Base-by-base conservation (phyloP, 2,888 invertebrate genomes). In the Sinentomon sp. region DNA sequence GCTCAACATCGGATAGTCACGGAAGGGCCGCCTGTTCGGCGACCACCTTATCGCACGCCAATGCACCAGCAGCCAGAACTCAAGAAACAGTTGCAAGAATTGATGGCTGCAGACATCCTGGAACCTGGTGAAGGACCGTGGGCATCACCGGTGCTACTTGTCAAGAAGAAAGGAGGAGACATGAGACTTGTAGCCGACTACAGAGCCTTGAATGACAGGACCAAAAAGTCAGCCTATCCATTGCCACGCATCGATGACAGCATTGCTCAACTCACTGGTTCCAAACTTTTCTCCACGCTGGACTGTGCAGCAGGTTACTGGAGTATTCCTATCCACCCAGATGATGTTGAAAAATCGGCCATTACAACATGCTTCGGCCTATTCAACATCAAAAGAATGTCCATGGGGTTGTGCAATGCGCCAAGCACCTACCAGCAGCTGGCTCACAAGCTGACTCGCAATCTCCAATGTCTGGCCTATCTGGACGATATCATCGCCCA, bases 401-500 rank as follows among this genome's bases (percentile, higher is more conserved):
- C 22, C 7, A 38, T n/a, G n/a, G n/a, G n/a, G n/a, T n/a, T n/a
- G n/a, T n/a, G n/a, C n/a, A n/a, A n/a, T n/a, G n/a, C n/a, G 4
- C 32, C 35, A 3, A 12, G 17, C 7, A 17, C 34, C 10, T 34
- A 35, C 21, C 34, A 33, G 18, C 10, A 34, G 35, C 13, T 34
- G 18, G 35, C 35, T 18, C 21, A 34, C 4, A 27, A 12, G 30
- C 18, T 18, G 13, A 9, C 19, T 13, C 13, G 16, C n/a, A 17
- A 19, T 6, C 10, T 33, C 3, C 12, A 13, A 13, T 32, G n/a
- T 32, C n/a, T 32, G 6, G 12, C 22, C 6, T 36, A 36, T 3
- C 36, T 36, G 7, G 36, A 36, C 17, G 36, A 36, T 17, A 28
- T 36, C 14, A 18, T 29, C 4, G 34, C 35, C 14, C 9, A 10